Conservation (phyloP, 1,140 invertebrate genomes). For the Hormaphis cornu region DNA sequence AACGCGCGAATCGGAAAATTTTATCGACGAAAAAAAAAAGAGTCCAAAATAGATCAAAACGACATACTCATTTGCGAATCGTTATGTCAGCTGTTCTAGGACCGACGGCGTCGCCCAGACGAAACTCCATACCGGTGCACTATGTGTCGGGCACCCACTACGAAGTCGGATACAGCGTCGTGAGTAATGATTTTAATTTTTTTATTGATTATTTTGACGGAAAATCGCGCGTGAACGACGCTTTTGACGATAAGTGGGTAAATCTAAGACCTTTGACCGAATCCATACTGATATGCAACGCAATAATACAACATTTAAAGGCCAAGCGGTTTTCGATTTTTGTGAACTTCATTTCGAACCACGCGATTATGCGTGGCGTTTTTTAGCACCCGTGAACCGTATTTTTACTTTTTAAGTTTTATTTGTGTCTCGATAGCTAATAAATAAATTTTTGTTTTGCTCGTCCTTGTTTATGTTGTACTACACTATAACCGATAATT, state of each 20-base stretch:
- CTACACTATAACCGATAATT: too few relatives aligned
- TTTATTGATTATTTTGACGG: not conserved
- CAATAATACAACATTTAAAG: not conserved
- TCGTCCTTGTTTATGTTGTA: too few relatives aligned
- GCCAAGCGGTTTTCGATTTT: too few relatives aligned
- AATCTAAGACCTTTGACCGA: not conserved
- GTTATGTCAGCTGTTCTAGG: not conserved
- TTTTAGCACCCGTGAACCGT: too few relatives aligned
- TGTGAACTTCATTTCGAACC: too few relatives aligned
- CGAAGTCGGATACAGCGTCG: slow-evolving; percentile 75
- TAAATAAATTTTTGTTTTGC: too few relatives aligned
- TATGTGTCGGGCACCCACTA: slow-evolving; percentile 69
- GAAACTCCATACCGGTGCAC: slow-evolving; percentile 55
- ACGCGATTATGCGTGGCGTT: too few relatives aligned
- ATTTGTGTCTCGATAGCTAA: too few relatives aligned
- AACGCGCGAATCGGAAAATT: too few relatives aligned
- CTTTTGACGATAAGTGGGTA: not conserved
- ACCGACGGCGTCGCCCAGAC: slow-evolving; percentile 23
- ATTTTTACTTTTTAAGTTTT: too few relatives aligned
- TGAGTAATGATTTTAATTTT: slow-evolving; percentile 46
- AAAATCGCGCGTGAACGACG: not conserved
- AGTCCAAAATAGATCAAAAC: not conserved
- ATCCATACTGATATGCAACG: not conserved
- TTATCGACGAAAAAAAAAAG: too few relatives aligned
- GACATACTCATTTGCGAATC: too few relatives aligned